These are phyloP conservation scores for Thera britannica DNA, from an alignment of 2,888 invertebrate species.

Conservation along the genomic window DNA sequence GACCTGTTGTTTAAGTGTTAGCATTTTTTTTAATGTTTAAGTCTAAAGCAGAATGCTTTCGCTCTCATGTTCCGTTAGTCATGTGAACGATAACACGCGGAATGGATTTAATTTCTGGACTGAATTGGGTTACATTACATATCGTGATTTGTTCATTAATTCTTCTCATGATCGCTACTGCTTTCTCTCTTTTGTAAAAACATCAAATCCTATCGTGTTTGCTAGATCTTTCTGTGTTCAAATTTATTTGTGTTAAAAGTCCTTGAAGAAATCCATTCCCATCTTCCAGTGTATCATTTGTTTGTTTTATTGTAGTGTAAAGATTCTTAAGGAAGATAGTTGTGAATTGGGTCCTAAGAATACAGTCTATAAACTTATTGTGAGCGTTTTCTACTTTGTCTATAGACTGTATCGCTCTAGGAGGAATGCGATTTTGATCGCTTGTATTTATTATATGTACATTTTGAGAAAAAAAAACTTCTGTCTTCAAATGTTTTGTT, in stretches of 20 bases:
- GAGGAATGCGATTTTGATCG: conserved; percentile 58
- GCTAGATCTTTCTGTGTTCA: conserved; percentile 19
- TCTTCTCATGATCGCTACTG: not conserved
- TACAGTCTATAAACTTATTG: conserved; percentile 36
- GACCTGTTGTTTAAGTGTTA: conserved; percentile 78
- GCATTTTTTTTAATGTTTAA: conserved; percentile 77
- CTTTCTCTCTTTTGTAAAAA: conserved; percentile 19
- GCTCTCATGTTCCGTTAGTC: conserved; percentile 45
- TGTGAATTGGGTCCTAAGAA: conserved; percentile 49
- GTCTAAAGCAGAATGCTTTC: conserved; percentile 71
- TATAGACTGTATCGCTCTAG: conserved; percentile 43
- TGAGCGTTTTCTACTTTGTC: conserved; percentile 26
- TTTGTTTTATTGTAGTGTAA: conserved; percentile 60
- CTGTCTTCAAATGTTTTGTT: conserved; percentile 62
- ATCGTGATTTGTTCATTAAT: conserved; percentile 13
- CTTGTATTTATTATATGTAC: conserved; percentile 80
- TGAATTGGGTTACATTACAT: conserved; percentile 24
- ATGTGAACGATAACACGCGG: conserved; percentile 31
- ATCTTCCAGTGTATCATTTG: conserved; percentile 65
- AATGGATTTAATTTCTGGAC: conserved; percentile 38
- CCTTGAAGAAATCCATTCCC: conserved; percentile 47
- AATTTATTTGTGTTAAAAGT: conserved; percentile 31
- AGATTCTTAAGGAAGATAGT: conserved; percentile 54
- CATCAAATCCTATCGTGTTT: conserved; percentile 19
- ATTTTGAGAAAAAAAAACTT: conserved; percentile 67